These are phyloP conservation scores for Chaunax sp. DNA, from an alignment of 2,797 vertebrate genomes.

Conservation along the genomic window DNA sequence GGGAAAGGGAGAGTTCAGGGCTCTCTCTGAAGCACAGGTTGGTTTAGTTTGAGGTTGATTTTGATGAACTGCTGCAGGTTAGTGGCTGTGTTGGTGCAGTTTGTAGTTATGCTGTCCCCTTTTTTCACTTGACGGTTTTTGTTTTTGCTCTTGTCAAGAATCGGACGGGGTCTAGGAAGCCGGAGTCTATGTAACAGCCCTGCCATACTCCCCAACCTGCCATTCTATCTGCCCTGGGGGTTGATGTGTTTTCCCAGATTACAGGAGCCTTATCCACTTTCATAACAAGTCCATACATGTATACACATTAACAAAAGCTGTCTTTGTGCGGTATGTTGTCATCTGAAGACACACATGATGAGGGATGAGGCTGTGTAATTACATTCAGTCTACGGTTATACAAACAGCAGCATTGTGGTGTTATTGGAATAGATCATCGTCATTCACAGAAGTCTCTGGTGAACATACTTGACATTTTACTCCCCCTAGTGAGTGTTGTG, in stretches of 20 bases:
- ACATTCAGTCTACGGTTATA: not conserved
- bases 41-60: not conserved
- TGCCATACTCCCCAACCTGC: not conserved
- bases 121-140: constrained; percentile 2
- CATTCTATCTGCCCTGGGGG: constrained; percentile 7
- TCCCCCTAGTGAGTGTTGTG: constrained; percentile 71
- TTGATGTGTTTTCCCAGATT: constrained; percentile 66
- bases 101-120: not conserved
- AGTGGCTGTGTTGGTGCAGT: not conserved
- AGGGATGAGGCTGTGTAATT: constrained; percentile 27
- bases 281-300: constrained; percentile 71
- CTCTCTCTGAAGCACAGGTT: constrained; percentile 8
- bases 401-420: constrained; percentile 13
- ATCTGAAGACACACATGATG: constrained; percentile 44
- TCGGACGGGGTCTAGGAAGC: constrained; percentile 19
- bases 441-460: constrained; percentile 16
- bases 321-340: constrained; percentile 35
- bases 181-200: constrained; percentile 17
- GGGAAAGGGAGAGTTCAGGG: constrained; percentile 13
- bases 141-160: constrained; percentile 8
- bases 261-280: constrained; percentile 64
- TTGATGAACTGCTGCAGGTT: constrained; percentile 5
- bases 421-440: constrained; percentile 21
- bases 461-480: constrained; percentile 42
- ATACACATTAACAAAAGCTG: constrained; percentile 35